Base-by-base conservation (phyloP, 2,113 vertebrate genomes). In the Bucco capensis region DNA sequence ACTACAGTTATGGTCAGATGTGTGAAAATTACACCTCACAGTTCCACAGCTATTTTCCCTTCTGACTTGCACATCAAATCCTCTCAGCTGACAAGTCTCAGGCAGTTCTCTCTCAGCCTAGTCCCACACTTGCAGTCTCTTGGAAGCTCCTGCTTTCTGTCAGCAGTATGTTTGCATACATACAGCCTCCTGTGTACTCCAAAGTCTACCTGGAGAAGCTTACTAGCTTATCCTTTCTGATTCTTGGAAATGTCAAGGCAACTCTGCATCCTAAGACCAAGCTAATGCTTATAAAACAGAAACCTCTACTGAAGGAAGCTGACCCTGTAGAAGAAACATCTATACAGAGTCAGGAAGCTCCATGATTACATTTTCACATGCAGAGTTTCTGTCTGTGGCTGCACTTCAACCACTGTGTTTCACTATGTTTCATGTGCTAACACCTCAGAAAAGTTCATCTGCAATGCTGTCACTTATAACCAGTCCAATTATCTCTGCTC, bases 401-500 rank as follows among this genome's bases (percentile, higher is more conserved):
- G 46, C 21, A 79, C 30, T 85, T 83, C 50, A 81, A 44, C 62
- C 82, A 47, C 62, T 42, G 74, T 21, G 64, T 90, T 92, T 84
- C 83, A 73, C 37, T 5, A 82, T 74, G 74, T 70, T 86, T 79
- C 50, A 25, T 78, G 61, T 83, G 46, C 77, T 75, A 92, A 76
- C 56, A 85, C 30, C 62, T 89, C 79, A 21, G 18, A 82, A 49
- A 89, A 92, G 67, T 92, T 87, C n/a, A 66, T 85, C 71, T 69
- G 38, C 57, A 89, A 78, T 56, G 51, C 30, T 90, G 81, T 70
- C 86, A 84, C 62, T 89, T 84, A 62, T 62, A 89, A 84, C 47
- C 58, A 70, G 66, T 19, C 50, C 74, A 84, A 51, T 92, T 89
- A 94, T 56, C 71, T 87, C 66, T 84, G 81, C 71, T 94, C 77